These are phyloP conservation scores for Drosophila prostipennis DNA, from an alignment of 2,888 invertebrate species.

Conservation along the genomic window DNA sequence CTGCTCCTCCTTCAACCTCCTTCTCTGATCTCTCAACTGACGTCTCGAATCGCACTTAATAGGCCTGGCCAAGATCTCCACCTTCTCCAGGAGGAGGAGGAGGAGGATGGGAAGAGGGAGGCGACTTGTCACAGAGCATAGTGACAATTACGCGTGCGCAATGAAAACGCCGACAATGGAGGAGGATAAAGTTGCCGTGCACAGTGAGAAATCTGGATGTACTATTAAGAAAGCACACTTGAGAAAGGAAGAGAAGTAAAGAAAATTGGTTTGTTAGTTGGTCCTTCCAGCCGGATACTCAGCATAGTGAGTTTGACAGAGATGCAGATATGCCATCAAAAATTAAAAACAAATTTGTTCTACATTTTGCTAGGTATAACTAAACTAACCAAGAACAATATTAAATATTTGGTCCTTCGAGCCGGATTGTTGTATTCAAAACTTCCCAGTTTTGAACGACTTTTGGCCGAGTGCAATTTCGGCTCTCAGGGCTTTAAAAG, in stretches of 20 bases:
- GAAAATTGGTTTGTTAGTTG: background rate
- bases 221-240: no score
- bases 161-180: slow-evolving; percentile 45
- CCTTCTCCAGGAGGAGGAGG: slow-evolving; percentile 1
- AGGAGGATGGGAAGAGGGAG: background rate
- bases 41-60: slow-evolving; percentile 77
- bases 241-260: no score
- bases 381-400: no score
- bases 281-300: background rate
- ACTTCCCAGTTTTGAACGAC: no score
- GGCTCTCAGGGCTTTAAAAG: slow-evolving; percentile 41
- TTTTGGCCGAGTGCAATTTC: slow-evolving; percentile 15
- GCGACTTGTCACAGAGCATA: slow-evolving; percentile 53
- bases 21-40: slow-evolving; percentile 30
- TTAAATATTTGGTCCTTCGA: background rate
- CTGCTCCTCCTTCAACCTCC: slow-evolving; percentile 6
- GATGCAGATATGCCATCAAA: no score
- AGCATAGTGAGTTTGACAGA: no score
- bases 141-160: slow-evolving; percentile 75
- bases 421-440: background rate
- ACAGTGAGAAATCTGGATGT: slow-evolving; percentile 19
- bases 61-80: slow-evolving; percentile 35
- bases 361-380: no score
- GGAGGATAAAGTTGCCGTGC: slow-evolving; percentile 11
- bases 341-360: no score